Evolutionary conservation across 2,113 vertebrate genomes (phyloP), one percentile per base, ranked within the genome.

Genomic region (Pseudopipra pipra): DNA sequence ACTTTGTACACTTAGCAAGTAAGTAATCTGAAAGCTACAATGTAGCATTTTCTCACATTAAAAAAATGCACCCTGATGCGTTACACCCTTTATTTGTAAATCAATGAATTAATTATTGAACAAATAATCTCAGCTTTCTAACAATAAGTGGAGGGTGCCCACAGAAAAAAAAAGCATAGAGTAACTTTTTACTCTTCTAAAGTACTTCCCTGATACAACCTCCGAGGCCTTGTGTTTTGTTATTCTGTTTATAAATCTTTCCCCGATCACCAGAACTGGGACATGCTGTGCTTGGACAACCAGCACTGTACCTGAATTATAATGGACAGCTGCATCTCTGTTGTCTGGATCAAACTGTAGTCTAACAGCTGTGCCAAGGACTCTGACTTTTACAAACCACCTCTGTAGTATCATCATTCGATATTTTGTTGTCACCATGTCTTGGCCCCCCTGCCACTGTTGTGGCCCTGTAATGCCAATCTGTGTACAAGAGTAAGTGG

Each of bases 71-170:
- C 41, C 61, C 75, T 85, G 55, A 56, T 79, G 75, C 0, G 2
- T 85, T 89, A 70, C 73, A 74, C 54, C 14, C 31, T 76, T 79
- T 85, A 82, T 94, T 88, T 92, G 68, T 88, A 93, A 93, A 94
- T 92, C 66, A 71, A 21, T 88, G 5, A 70, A 91, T 96, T 91
- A 84, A 96, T 95, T 84, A 91, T 44, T 84, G 78, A 85, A 28
- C 21, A 37, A 91, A 68, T 84, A 88, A 93, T 61, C 47, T 76
- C 49, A 24, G 12, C 58, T 89, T 90, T 49, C 13, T 90, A 73
- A 62, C 16, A 52, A 63, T 68, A 85, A 55, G 73, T 67, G 33
- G 70, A 85, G 61, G 39, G 25, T 61, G 33, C n/a, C 56, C 71
- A 66, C 14, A 12, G 37, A 58, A 94, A 96, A 91, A 12, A 62